Base-by-base conservation (phyloP, 35 echinoderm and acorn worm species). In the Amphiura filiformis region DNA sequence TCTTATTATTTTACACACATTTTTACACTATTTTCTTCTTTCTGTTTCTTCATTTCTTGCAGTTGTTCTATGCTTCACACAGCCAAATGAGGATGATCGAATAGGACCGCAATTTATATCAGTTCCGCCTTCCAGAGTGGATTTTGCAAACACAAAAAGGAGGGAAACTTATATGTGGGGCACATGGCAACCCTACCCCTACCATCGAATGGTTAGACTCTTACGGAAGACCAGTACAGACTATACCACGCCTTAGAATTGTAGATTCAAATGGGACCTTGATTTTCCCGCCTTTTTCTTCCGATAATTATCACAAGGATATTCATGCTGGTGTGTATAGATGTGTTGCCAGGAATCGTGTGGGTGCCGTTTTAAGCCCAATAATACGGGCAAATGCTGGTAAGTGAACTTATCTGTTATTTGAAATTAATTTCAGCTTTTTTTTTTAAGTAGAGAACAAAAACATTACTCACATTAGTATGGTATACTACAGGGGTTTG, bases 311-410 rank as follows among this genome's bases (percentile, higher is more conserved):
- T 56, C 40, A 84, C 31, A 47, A 82, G 31, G 88, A 79, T 34
- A 86, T 95, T 17, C 93, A 95, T 49, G 90, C 83, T 32, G 88
- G 80, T 37, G 80, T 92, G 4, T 99, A 99, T 84, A 79, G 93
- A 76, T 99, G 96, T 77, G 89, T 92, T 42, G 96, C 96, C 0
- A 44, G 82, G 17, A 99, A 99, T 57, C 57, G 78, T 0, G 93
- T 94, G 0, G 96, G 96, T 13, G 75, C 90, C 36, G 95, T 99
- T 34, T 30, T 90, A 26, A 99, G 96, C 77, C 96, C 89, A n/a
- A 83, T 86, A 65, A 94, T 99, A 30, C 84, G 90, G 31, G 93
- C 92, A 26, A 99, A 95, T 83, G 96, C 93, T 39, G 96, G 96
- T 99, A 85, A 87, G 92, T 84, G 2, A n/a, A n/a, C n/a, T n/a